Base-by-base conservation (phyloP, 2,888 invertebrate species). In the Drosophila paranaensis region DNA sequence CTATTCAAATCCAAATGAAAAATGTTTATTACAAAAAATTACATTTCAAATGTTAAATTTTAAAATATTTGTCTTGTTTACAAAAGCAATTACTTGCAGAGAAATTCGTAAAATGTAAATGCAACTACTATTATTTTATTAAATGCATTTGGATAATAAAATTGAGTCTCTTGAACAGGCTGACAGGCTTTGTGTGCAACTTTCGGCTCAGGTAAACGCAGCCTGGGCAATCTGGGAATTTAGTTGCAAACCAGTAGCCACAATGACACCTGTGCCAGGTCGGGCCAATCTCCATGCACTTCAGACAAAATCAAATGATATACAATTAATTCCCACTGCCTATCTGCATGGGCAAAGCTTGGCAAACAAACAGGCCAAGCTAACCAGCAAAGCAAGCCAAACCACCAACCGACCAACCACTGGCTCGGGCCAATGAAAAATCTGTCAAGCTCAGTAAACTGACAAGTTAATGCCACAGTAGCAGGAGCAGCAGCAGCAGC, bases 391-490 rank as follows among this genome's bases (percentile, higher is more conserved):
- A 51, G 33, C 61, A 43, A 40, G 40, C 35, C 42, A 45, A 76
- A 16, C 76, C 63, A 63, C 43, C 61, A 45, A 54, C 33, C 37
- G 35, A 54, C 57, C 65, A 45, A 62, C 25, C 55, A 25, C 43
- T 66, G 39, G 50, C 46, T 46, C 27, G 14, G 64, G 50, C 72
- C 82, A 76, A 77, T 81, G 84, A 81, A 81, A 87, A 87, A 84
- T 87, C 87, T 84, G 87, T 79, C 84, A 84, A 65, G 84, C 87
- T 84, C 79, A 84, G 77, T 81, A 84, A 81, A 87, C 84, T 76
- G 87, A 84, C 84, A 87, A 81, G 72, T 84, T 87, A 84, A 84
- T 84, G 78, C 84, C 79, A 71, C 71, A 78, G 33, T 3, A 33
- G 9, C 33, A 33, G 63, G 63, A 76, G 71, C 46, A 48, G 27